Conservation (phyloP, 1,140 invertebrate genomes). For the Myzus persicae region DNA sequence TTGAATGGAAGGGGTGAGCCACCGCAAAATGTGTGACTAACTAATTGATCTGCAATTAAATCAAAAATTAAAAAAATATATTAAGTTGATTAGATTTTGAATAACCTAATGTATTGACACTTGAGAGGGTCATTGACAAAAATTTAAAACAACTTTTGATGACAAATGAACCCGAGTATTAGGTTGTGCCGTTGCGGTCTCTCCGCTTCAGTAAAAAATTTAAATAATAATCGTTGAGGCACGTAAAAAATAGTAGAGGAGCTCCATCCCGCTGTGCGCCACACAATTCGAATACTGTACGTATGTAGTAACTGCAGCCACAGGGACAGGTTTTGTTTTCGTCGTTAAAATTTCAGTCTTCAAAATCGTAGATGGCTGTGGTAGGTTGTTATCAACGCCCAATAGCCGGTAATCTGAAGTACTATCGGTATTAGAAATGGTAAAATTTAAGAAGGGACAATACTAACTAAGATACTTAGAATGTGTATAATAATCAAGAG, state of each 20-base stretch:
- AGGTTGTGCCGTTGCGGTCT: neutral
- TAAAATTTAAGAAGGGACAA: no score
- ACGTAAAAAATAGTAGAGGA: neutral
- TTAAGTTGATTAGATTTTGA: neutral
- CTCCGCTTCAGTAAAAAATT: neutral
- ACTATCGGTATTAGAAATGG: no score
- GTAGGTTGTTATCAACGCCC: no score
- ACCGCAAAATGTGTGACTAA: neutral
- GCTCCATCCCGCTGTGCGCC: accelerated
- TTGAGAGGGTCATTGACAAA: no score
- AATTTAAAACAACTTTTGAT: neutral
- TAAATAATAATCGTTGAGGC: neutral
- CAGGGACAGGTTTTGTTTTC: no score
- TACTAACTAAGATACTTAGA: no score
- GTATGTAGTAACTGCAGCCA: no score
- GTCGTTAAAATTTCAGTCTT: no score
- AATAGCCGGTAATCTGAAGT: no score
- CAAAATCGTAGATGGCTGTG: no score
- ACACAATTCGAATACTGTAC: neutral
- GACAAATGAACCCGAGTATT: neutral
- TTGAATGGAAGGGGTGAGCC: neutral
- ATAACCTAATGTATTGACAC: neutral
- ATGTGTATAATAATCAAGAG: no score
- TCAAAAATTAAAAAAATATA: neutral
- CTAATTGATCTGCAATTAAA: neutral